Evolutionary conservation across 2,888 invertebrate species (phyloP).

Genomic region (Nebria brevicollis): DNA sequence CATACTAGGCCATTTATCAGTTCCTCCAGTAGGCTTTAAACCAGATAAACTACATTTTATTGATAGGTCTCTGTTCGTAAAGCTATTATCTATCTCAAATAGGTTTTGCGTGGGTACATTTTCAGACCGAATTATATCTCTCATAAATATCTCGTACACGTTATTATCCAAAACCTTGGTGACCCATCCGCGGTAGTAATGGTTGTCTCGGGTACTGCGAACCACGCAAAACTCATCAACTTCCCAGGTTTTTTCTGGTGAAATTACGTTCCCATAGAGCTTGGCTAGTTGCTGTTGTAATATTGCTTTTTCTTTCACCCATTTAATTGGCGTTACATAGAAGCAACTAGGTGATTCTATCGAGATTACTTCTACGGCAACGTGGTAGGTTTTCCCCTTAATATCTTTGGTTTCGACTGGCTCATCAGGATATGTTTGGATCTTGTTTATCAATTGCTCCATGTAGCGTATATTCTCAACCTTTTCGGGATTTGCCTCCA

Average conservation of each 20-base stretch:
- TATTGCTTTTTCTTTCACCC: conserved; percentile 48
- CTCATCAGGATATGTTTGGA: background rate
- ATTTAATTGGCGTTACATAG: conserved; percentile 67
- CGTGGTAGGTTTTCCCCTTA: background rate
- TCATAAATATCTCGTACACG: conserved; percentile 68
- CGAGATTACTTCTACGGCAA: conserved; percentile 65
- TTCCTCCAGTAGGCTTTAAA: conserved; percentile 74
- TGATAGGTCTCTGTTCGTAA: conserved; percentile 68
- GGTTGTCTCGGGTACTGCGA: conserved; percentile 63
- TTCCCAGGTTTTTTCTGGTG: conserved; percentile 62
- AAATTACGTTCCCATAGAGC: conserved; percentile 56
- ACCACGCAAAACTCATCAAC: conserved; percentile 65
- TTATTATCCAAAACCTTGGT: conserved; percentile 61
- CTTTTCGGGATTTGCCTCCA: background rate
- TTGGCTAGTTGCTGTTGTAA: conserved; percentile 68
- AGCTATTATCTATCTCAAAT: conserved; percentile 65
- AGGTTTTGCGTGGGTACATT: conserved; percentile 64
- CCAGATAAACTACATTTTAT: conserved; percentile 76
- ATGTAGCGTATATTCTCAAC: background rate
- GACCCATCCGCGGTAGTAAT: conserved; percentile 74
- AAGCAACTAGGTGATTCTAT: conserved; percentile 70
- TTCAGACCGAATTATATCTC: conserved; percentile 72
- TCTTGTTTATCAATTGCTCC: background rate
- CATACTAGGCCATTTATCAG: conserved; percentile 68
- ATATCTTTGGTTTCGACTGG: background rate